Conservation (phyloP, 2,797 vertebrate genomes). For the Malurus splendens region DNA sequence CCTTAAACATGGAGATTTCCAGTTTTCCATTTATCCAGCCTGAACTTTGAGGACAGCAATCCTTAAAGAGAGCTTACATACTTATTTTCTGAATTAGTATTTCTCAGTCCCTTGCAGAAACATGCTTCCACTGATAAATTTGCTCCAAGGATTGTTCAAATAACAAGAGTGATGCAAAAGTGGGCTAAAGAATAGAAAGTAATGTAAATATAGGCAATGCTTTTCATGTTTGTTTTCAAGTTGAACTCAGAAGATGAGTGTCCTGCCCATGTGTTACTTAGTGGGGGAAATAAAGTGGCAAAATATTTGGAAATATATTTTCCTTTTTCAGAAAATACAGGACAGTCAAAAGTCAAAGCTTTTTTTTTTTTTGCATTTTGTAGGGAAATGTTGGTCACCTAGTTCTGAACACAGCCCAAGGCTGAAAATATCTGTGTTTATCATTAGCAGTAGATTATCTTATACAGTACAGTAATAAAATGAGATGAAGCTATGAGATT, state of each 20-base stretch:
- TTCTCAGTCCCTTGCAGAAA: neutral
- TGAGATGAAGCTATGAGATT: neutral
- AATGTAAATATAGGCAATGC: neutral
- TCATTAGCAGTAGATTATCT: neutral
- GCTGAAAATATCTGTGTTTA: neutral
- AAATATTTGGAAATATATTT: neutral
- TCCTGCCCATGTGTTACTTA: neutral
- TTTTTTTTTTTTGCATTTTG: neutral
- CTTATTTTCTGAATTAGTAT: neutral
- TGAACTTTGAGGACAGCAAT: neutral
- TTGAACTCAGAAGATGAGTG: neutral
- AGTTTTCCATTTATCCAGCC: neutral
- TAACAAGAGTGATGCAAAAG: neutral
- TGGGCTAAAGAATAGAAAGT: neutral
- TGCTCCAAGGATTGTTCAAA: neutral
- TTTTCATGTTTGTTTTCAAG: neutral
- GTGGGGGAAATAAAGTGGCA: neutral
- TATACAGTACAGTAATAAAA: neutral
- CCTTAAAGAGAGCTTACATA: neutral
- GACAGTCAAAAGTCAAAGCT: neutral
- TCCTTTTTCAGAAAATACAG: neutral
- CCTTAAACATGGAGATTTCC: neutral
- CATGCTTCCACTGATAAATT: neutral
- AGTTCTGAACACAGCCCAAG: neutral
- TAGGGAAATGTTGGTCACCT: neutral